Base-by-base conservation (phyloP, 1,140 invertebrate species). In the Megalonaias nervosa region DNA sequence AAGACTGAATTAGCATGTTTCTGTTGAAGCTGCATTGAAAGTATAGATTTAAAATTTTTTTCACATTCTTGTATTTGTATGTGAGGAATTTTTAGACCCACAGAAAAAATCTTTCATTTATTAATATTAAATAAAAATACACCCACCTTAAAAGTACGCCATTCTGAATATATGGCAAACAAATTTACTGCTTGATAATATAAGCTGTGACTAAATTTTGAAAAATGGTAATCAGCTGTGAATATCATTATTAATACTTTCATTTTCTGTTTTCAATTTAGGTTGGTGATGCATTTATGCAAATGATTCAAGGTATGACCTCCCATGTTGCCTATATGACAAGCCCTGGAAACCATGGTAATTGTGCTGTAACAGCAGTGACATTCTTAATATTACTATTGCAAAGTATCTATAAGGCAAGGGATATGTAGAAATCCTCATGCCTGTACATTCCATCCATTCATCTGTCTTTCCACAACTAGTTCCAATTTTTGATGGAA, bases 331-430 rank as follows among this genome's bases (percentile, higher is more conserved):
- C 91, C 0, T 91, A 91, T 79, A 87, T 91, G 89, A 88, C 89
- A 9, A 84, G 87, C n/a, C 88, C 89, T 55, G 91, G 91, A 77
- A 90, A 91, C 75, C 90, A 91, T 82, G 91, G 87, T 88, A 78
- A 84, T 66, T 57, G 17, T 48, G 23, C 38, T 3, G 2, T n/a
- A 23, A 55, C n/a, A 19, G 9, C 31, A 23, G 17, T 67, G 16
- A 19, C 5, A 23, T 21, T 48, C 38, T 48, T 48, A 4, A 48
- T 48, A 48, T 48, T 48, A 48, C 38, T 11, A 1, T 48, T 1
- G 38, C 38, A 48, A 48, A 9, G 38, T 48, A 48, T 48, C 38
- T 48, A 48, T 48, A 48, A 11, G 38, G 11, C 14, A 62, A n/a
- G 19, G 14, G 6, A 14, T 62, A n/a, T 62, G 13, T 62, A 19